phyloP scores from a whole-genome alignment of 2,888 invertebrate genomes.

The Caenorhabditis parvicauda region DNA sequence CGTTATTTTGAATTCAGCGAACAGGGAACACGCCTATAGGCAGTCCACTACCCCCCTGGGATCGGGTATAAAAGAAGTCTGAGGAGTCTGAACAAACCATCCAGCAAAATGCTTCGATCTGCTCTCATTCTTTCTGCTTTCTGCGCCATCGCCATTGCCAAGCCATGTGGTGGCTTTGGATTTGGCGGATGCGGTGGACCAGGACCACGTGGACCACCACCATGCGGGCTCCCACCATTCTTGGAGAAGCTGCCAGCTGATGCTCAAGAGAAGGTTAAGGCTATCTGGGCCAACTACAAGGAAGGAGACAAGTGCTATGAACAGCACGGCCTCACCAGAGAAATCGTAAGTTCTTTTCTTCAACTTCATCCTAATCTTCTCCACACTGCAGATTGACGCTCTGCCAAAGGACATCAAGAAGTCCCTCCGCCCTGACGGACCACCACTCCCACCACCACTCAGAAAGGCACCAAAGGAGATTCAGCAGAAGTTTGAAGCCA shows the following conservation, averaged over 20 bases:
- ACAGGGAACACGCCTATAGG: too few species aligned
- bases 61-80: too few species aligned
- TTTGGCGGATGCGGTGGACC: too few species aligned
- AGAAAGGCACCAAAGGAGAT: constrained; percentile 29
- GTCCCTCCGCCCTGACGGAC: constrained; percentile 26
- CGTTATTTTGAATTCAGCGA: too few species aligned
- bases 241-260: constrained; percentile 36
- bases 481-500: constrained; percentile 34
- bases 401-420: constrained; percentile 29
- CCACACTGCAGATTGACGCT: constrained; percentile 18
- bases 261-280: constrained; percentile 29
- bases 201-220: constrained; percentile 21
- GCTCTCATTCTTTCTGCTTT: too few species aligned
- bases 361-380: not conserved
- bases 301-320: constrained; percentile 48
- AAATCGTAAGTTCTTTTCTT: constrained; percentile 24
- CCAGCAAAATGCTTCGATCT: too few species aligned
- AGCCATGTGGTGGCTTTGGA: constrained; percentile 9
- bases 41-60: too few species aligned
- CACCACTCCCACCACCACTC: constrained; percentile 23
- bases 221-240: constrained; percentile 42
- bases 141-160: too few species aligned
- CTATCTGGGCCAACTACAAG: constrained; percentile 46
- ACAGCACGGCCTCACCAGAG: constrained; percentile 39
- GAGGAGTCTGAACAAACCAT: too few species aligned